Evolutionary conservation across 2,888 invertebrate species (phyloP).

Genomic region (Herminia tarsipennalis): DNA sequence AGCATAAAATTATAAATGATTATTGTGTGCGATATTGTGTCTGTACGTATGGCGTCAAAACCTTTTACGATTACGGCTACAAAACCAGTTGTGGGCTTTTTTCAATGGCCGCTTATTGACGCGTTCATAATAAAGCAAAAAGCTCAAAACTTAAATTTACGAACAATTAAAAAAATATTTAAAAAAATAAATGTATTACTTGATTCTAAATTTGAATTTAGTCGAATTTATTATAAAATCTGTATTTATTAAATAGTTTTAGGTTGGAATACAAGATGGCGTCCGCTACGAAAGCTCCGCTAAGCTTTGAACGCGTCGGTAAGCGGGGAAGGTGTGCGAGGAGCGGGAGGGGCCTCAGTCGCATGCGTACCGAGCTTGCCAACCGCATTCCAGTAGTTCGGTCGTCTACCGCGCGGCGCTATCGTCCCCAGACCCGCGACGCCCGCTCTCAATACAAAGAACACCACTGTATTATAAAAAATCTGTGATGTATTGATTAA

Average conservation of each 20-base stretch:
- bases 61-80: conserved; percentile 40
- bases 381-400: conserved; percentile 83
- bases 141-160: conserved; percentile 26
- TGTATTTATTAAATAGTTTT: no score
- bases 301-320: conserved; percentile 72
- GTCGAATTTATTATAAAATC: no score
- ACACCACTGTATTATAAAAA: conserved; percentile 83
- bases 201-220: neutral
- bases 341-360: conserved; percentile 50
- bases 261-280: conserved; percentile 41
- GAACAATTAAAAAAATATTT: neutral
- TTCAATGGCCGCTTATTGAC: conserved; percentile 47
- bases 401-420: conserved; percentile 71
- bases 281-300: conserved; percentile 53
- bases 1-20: conserved; percentile 44
- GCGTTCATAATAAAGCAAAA: conserved; percentile 45
- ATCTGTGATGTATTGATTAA: conserved; percentile 86
- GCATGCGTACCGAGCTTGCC: conserved; percentile 77
- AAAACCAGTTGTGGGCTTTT: conserved; percentile 46
- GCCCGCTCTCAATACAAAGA: conserved; percentile 80
- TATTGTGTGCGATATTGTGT: conserved; percentile 41
- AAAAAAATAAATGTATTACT: conserved; percentile 1
- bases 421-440: conserved; percentile 62
- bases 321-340: conserved; percentile 43
- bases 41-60: conserved; percentile 29